A percentile compares a stretch with the other conserved stretches of the same genome.
Conservation (phyloP, 2,113 vertebrate species). For the Promerops cafer region DNA sequence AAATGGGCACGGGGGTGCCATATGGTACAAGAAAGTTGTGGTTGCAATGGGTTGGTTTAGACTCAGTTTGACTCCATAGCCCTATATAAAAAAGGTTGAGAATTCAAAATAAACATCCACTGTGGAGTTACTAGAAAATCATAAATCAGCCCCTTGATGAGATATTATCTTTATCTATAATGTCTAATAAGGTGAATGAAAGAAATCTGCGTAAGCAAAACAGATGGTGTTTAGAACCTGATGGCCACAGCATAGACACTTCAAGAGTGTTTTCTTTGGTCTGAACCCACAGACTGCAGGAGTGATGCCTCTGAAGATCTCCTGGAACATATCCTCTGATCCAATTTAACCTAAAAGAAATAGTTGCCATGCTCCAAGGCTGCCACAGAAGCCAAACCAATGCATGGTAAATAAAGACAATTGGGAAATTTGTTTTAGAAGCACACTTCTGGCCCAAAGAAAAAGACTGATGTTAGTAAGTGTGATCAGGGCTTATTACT, state of each 20-base stretch:
- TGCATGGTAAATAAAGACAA: neutral
- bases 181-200: neutral
- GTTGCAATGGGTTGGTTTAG: neutral
- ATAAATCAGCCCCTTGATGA: neutral
- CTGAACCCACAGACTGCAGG: neutral
- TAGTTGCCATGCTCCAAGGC: neutral
- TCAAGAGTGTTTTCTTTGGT: neutral
- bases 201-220: neutral
- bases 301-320: neutral
- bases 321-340: neutral
- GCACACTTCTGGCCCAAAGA: neutral
- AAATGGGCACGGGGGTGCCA: rapidly evolving
- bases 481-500: neutral
- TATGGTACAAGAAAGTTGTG: neutral
- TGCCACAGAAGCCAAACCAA: neutral
- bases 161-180: neutral
- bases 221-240: neutral
- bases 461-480: neutral
- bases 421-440: neutral
- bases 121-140: neutral
- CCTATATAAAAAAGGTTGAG: neutral
- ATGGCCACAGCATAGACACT: neutral
- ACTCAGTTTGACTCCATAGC: neutral
- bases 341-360: neutral
- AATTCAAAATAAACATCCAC: neutral